phyloP scores from a whole-genome alignment of 2,888 invertebrate species.

The Clepsis dumicolana region DNA sequence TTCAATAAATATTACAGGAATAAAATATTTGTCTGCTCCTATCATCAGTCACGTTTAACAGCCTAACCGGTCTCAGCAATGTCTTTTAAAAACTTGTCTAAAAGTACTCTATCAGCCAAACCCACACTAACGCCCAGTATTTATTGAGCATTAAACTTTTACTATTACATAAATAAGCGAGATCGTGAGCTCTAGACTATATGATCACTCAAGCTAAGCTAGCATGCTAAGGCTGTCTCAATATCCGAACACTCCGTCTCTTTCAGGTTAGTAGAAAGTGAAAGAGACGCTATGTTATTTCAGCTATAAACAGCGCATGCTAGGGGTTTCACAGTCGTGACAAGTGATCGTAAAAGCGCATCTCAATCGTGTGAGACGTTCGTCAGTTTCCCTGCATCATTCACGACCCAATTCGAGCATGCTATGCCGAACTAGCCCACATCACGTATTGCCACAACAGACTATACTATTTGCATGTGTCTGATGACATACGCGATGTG shows the following conservation, averaged over 20 bases:
- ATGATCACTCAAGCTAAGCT: constrained; percentile 4
- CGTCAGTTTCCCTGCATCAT: constrained; percentile 15
- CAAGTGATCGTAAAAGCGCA: constrained; percentile 25
- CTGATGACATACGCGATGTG: constrained; percentile 25
- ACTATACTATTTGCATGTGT: constrained; percentile 17
- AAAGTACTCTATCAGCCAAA: constrained; percentile 1
- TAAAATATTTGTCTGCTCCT: neutral
- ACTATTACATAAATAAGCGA: constrained; percentile 8
- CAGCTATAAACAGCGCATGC: neutral
- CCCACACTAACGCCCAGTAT: neutral
- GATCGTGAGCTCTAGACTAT: constrained; percentile 10
- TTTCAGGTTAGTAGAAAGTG: neutral
- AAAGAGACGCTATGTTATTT: neutral
- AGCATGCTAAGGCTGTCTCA: neutral
- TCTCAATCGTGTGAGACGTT: constrained; percentile 35
- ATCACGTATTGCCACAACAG: constrained; percentile 18
- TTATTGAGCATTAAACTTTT: constrained; percentile 8
- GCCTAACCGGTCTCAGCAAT: constrained; percentile 5
- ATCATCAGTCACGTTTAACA: neutral
- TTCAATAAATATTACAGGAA: neutral
- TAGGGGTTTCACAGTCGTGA: constrained; percentile 25
- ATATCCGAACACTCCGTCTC: neutral
- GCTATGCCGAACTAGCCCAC: constrained; percentile 20
- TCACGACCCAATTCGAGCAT: constrained; percentile 34
- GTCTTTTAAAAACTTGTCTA: constrained; percentile 4